Base-by-base conservation (phyloP, 1,140 invertebrate species). In the Microvelia longipes region DNA sequence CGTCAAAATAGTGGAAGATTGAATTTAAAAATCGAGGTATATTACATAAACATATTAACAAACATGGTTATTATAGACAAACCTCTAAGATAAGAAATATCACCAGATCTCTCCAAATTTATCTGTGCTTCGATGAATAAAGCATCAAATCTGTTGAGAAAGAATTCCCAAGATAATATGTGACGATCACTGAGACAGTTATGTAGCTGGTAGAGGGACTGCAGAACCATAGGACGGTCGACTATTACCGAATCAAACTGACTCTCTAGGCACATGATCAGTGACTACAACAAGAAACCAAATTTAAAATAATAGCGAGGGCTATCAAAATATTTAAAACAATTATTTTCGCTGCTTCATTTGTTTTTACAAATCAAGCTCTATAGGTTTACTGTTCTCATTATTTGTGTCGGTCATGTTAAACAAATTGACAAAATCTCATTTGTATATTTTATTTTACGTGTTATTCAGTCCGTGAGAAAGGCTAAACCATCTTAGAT, bases 111-210 rank as follows among this genome's bases (percentile, higher is more conserved):
- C 76, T 95, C 91, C 71, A 93, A 82, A 76, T 86, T 89, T 29
- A 98, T 89, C 81, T 98, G 95, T 0, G 94, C 92, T 81, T 99
- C 98, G 14, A 99, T 80, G 75, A 96, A 96, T 1, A 99, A 81
- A 0, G 93, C 90, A 77, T 99, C 97, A 79, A 99, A 98, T 66
- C 96, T 86, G 79, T 95, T 95, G 2, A 98, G 83, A 78, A 99
- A 99, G 82, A 99, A 99, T 70, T 98, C 94, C 96, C 97, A 99
- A 0, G 88, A 88, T 5, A 99, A 83, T 71, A 98, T 92, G 73
- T 88, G 87, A 60, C 94, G 83, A 77, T 98, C 93, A 71, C 90
- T 91, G 1, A 99, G 83, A 2, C 92, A 90, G 77, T 96, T 97
- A 76, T 96, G 91, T 1, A 99, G 83, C 77, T 98, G 92, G 80